Conservation (phyloP, 2,113 vertebrate species). For the Heterotis niloticus region DNA sequence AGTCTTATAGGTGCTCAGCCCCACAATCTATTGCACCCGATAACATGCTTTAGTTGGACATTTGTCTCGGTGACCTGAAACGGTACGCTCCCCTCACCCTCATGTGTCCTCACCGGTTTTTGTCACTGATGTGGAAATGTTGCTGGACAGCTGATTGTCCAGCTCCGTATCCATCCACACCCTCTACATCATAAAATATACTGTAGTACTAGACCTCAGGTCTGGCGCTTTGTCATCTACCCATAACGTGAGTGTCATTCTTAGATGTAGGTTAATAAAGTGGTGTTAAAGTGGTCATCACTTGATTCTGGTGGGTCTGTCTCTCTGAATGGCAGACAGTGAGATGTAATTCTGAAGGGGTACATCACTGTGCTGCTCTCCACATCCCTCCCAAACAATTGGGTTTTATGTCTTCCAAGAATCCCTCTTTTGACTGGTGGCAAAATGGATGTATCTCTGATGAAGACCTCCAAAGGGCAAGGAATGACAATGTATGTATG, state of each 20-base stretch:
- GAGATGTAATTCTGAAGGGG: background rate
- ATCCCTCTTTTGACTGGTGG: background rate
- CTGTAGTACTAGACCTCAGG: background rate
- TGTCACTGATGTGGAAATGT: background rate
- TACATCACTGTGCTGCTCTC: background rate
- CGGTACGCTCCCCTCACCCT: background rate
- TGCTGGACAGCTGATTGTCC: background rate
- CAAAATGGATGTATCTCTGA: background rate
- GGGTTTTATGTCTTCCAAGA: background rate
- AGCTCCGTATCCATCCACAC: background rate
- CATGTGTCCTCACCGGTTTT: background rate
- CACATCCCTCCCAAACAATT: background rate
- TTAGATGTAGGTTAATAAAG: background rate
- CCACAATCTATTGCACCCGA: background rate
- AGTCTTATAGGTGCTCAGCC: slow-evolving; percentile 38
- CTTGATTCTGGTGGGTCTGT: background rate
- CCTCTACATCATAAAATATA: background rate
- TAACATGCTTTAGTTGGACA: too few species aligned
- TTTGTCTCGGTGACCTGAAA: background rate
- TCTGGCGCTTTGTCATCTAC: background rate
- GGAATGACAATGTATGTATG: background rate
- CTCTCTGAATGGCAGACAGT: background rate
- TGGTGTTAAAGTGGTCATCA: background rate
- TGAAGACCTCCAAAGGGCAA: background rate
- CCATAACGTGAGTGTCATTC: background rate